phyloP scores from a whole-genome alignment of 2,888 invertebrate species.

The Athetis lepigone region DNA sequence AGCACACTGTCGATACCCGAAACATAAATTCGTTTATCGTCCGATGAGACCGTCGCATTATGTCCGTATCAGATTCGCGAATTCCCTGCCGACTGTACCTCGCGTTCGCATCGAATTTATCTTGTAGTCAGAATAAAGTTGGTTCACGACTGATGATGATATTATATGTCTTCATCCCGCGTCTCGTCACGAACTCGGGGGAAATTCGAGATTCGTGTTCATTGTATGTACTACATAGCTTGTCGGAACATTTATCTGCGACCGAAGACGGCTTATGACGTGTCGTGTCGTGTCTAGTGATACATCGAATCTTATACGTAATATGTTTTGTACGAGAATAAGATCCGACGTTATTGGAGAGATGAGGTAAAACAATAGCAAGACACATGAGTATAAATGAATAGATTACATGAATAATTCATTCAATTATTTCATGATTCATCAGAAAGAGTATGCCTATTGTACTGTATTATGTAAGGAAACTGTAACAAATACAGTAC shows the following conservation, averaged over 20 bases:
- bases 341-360: constrained; percentile 4
- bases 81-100: constrained; percentile 65
- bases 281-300: constrained; percentile 54
- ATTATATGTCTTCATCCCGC: constrained; percentile 68
- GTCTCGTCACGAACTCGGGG: constrained; percentile 70
- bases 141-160: constrained; percentile 66
- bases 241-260: constrained; percentile 71
- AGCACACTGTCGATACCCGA: constrained; percentile 67
- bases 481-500: background rate
- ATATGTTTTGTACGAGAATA: constrained; percentile 36
- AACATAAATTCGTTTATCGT: constrained; percentile 71
- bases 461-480: constrained; percentile 9
- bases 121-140: constrained; percentile 64
- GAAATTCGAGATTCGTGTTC: constrained; percentile 75
- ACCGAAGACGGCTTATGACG: constrained; percentile 60
- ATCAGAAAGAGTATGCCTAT: constrained; percentile 14
- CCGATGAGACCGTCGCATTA: constrained; percentile 64
- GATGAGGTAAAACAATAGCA: constrained; percentile 29
- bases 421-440: constrained; percentile 14
- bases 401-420: constrained; percentile 48
- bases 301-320: constrained; percentile 48
- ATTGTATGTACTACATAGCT: constrained; percentile 59
- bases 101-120: constrained; percentile 64
- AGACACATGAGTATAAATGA: constrained; percentile 24
- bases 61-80: constrained; percentile 67